Percentiles rank a stretch among this genome's conserved stretches.
Evolutionary conservation across 2,888 invertebrate species (phyloP).

Genomic region (Plagodis pulveraria): DNA sequence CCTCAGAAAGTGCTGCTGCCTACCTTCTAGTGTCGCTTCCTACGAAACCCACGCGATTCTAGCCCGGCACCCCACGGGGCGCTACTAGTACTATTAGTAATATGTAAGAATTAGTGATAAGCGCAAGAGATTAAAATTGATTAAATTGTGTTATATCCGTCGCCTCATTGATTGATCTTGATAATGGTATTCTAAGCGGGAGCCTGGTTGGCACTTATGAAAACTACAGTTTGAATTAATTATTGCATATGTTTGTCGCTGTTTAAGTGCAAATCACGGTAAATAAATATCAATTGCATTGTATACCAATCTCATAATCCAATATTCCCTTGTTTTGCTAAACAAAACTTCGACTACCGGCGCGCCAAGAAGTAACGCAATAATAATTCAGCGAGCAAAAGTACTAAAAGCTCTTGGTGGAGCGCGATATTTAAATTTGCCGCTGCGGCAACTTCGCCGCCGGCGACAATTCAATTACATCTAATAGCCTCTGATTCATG

Average conservation of each 20-base stretch:
- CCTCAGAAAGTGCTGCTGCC: too few species aligned
- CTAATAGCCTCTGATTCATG: constrained; percentile 85
- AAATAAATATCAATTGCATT: constrained; percentile 23
- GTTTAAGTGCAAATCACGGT: too few species aligned
- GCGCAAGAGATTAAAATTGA: background rate
- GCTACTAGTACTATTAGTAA: too few species aligned
- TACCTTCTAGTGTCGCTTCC: too few species aligned
- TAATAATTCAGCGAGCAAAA: constrained; percentile 56
- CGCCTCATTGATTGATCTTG: too few species aligned
- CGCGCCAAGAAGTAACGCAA: constrained; percentile 46
- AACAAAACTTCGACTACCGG: constrained; percentile 38
- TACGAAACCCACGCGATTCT: too few species aligned
- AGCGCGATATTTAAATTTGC: constrained; percentile 81
- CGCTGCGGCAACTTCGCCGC: constrained; percentile 75
- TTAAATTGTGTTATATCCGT: too few species aligned
- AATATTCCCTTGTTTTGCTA: constrained; percentile 31
- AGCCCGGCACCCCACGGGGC: too few species aligned
- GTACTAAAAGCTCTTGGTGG: constrained; percentile 68
- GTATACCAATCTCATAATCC: constrained; percentile 19
- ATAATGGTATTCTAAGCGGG: too few species aligned
- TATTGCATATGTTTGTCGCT: too few species aligned
- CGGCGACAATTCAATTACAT: constrained; percentile 83
- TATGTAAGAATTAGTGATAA: background rate
- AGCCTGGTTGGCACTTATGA: too few species aligned
- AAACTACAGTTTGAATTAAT: too few species aligned